phyloP scores from a whole-genome alignment of 2,888 invertebrate species.

The Byasa hedistus region DNA sequence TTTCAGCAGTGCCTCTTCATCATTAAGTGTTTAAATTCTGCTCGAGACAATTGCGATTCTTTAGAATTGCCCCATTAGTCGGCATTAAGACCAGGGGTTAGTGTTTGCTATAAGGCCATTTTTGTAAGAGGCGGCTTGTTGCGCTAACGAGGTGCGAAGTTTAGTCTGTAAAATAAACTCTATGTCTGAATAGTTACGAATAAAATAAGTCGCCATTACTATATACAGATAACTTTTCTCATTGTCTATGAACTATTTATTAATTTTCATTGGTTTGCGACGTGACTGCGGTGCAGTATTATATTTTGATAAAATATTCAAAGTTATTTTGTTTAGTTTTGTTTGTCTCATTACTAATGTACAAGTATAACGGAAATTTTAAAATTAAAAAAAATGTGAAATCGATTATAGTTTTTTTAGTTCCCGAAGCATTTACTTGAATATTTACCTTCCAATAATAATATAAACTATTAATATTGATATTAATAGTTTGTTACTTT shows the following conservation, averaged over 20 bases:
- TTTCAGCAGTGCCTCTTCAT: conserved; percentile 7
- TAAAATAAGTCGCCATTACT: not conserved
- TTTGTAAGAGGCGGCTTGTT: conserved; percentile 5
- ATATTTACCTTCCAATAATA: no score
- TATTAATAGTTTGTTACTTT: no score
- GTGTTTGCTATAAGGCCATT: conserved; percentile 5
- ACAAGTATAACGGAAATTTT: no score
- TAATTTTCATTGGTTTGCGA: not conserved
- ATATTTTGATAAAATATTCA: no score
- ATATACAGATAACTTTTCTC: not conserved
- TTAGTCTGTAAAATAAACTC: not conserved
- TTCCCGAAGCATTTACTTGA: no score
- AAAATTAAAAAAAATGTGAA: no score
- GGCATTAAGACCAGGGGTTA: conserved; percentile 6
- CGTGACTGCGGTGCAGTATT: not conserved
- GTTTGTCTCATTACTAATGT: no score
- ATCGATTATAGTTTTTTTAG: no score
- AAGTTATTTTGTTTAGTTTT: no score
- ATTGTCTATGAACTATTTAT: not conserved
- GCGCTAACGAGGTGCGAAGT: conserved; percentile 41
- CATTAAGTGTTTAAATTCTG: conserved; percentile 24
- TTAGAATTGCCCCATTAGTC: conserved; percentile 21
- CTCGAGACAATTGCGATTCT: conserved; percentile 20
- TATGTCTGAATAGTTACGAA: not conserved
- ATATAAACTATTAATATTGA: no score